Conservation (phyloP, 2,113 vertebrate species). For the Melierax canorus region DNA sequence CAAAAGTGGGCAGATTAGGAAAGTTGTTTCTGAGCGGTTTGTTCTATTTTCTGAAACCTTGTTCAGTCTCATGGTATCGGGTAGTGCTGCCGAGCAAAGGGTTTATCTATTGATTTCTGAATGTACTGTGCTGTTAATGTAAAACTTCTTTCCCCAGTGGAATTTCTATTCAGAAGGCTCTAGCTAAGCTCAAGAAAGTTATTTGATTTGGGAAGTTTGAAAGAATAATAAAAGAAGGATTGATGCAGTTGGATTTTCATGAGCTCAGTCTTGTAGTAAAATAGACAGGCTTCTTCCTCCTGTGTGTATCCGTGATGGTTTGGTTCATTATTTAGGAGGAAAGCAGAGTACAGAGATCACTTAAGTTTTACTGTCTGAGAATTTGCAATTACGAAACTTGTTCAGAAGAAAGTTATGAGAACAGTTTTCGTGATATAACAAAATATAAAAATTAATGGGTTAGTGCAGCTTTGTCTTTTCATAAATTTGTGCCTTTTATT, state of each 20-base stretch:
- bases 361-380: constrained; percentile 29
- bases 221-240: constrained; percentile 58
- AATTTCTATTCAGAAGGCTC: constrained; percentile 42
- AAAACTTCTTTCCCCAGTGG: constrained; percentile 43
- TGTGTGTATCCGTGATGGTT: not conserved
- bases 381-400: not conserved
- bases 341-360: constrained; percentile 8
- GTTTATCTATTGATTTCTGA: constrained; percentile 64
- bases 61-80: not conserved
- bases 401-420: not conserved
- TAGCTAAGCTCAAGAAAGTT: constrained; percentile 61
- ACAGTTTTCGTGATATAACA: not conserved
- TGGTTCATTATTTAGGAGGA: not conserved
- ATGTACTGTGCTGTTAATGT: constrained; percentile 62
- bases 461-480: not conserved
- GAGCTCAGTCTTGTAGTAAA: constrained; percentile 21
- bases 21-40: constrained; percentile 32
- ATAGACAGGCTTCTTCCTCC: not conserved
- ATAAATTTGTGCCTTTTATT: not conserved
- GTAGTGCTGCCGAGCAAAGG: not conserved
- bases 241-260: constrained; percentile 66
- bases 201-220: constrained; percentile 66
- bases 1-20: not conserved
- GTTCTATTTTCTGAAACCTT: not conserved
- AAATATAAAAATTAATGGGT: not conserved